These are phyloP conservation scores for Crocodylus rhombifer DNA, from an alignment of 2,797 vertebrate species.

Conservation along the genomic window DNA sequence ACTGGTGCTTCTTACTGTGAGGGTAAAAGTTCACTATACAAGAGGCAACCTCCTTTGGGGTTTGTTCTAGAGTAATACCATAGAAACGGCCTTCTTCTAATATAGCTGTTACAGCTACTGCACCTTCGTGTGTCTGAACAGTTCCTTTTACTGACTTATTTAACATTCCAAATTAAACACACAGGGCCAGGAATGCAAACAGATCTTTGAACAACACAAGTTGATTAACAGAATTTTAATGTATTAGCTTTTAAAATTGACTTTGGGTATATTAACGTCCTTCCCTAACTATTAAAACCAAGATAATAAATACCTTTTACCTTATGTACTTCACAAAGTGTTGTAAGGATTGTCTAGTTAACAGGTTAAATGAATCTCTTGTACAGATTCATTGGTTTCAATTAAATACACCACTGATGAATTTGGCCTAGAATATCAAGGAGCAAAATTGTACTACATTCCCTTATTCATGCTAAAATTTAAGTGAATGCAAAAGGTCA, in stretches of 20 bases:
- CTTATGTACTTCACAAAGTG: neutral
- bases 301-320: neutral
- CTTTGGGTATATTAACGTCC: neutral
- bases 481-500: neutral
- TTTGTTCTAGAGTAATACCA: neutral
- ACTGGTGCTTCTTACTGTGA: neutral
- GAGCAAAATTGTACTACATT: neutral
- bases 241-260: neutral
- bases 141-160: neutral
- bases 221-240: neutral
- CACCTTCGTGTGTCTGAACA: neutral
- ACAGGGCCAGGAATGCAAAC: neutral
- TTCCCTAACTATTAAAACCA: neutral
- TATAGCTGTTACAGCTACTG: neutral
- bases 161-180: neutral
- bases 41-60: neutral
- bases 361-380: neutral
- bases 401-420: neutral
- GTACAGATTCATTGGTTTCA: neutral
- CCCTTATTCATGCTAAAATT: neutral
- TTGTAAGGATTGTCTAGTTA: neutral
- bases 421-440: neutral
- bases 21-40: neutral
- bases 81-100: neutral
- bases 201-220: constrained; percentile 9